A percentile compares a stretch with the other conserved stretches of the same genome.
Evolutionary conservation across 2,113 vertebrate genomes (phyloP).

Genomic region (Oreocharis arfaki): DNA sequence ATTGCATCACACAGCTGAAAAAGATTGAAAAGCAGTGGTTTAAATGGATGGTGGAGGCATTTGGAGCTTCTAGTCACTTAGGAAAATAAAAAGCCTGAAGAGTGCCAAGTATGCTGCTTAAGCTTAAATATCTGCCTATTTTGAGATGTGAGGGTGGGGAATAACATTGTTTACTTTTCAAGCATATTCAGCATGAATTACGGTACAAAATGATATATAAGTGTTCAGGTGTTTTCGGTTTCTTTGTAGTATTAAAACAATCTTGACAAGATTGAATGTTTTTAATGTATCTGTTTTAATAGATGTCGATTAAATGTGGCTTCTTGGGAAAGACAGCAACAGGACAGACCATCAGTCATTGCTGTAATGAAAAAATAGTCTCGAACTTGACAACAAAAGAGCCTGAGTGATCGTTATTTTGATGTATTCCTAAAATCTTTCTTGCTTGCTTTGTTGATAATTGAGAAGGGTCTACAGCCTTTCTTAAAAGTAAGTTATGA

Average conservation of each 20-base stretch:
- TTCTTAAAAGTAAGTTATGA: neutral
- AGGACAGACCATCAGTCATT: neutral
- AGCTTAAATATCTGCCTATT: neutral
- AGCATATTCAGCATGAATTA: neutral
- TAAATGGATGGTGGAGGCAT: neutral
- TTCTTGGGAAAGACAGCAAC: neutral
- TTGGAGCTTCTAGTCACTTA: neutral
- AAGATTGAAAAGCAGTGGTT: neutral
- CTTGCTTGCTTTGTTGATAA: neutral
- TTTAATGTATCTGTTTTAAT: neutral
- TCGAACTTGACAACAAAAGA: neutral
- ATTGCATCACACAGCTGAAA: neutral
- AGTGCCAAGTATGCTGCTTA: fast-evolving
- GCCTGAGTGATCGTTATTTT: neutral
- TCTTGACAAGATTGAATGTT: neutral
- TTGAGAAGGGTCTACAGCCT: neutral
- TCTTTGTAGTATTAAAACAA: neutral
- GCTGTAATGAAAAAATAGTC: neutral
- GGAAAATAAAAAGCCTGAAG: neutral
- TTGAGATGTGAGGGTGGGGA: neutral
- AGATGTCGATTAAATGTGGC: neutral
- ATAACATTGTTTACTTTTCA: neutral
- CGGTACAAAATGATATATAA: neutral
- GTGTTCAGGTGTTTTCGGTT: neutral
- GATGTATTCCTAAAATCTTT: neutral